These are phyloP conservation scores for Tenebrio molitor DNA, from an alignment of 1,140 invertebrate genomes.

Conservation along the genomic window DNA sequence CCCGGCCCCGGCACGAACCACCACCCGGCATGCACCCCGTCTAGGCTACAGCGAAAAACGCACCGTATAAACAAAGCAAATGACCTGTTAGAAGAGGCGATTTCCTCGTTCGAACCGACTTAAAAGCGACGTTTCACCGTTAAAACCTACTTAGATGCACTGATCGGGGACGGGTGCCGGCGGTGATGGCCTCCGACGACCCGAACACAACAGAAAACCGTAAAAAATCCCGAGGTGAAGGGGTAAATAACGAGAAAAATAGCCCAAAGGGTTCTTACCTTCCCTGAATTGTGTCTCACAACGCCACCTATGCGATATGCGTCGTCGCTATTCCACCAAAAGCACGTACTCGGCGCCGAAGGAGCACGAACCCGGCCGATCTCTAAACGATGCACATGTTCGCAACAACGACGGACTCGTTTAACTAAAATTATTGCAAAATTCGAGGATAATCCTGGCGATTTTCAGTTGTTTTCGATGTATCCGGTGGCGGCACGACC, in stretches of 20 bases:
- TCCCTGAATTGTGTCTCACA: constrained; percentile 62
- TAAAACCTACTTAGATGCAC: constrained; percentile 35
- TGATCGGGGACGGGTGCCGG: constrained; percentile 22
- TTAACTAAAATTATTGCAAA: constrained; percentile 32
- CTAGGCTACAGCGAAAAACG: constrained; percentile 35
- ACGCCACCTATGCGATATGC: constrained; percentile 64
- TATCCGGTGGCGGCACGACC: constrained; percentile 40
- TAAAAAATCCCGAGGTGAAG: constrained; percentile 45
- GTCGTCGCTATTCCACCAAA: constrained; percentile 61
- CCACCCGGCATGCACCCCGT: constrained; percentile 39
- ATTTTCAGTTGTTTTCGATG: constrained; percentile 55
- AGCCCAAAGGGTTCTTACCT: constrained; percentile 62
- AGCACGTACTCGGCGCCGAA: constrained; percentile 62
- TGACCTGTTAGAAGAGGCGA: constrained; percentile 63
- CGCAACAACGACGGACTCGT: constrained; percentile 48
- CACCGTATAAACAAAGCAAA: constrained; percentile 62
- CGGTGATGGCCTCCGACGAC: background rate
- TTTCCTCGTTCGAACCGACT: constrained; percentile 58
- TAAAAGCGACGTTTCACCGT: constrained; percentile 55
- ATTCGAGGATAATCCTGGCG: constrained; percentile 42
- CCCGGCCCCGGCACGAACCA: background rate
- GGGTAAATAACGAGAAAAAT: constrained; percentile 59
- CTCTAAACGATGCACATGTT: constrained; percentile 58
- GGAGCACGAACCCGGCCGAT: constrained; percentile 55
- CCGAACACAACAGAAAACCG: constrained; percentile 47